Evolutionary conservation across 1,140 invertebrate genomes (phyloP), one percentile per base, ranked within the genome.

Genomic region (Conus betulinus): DNA sequence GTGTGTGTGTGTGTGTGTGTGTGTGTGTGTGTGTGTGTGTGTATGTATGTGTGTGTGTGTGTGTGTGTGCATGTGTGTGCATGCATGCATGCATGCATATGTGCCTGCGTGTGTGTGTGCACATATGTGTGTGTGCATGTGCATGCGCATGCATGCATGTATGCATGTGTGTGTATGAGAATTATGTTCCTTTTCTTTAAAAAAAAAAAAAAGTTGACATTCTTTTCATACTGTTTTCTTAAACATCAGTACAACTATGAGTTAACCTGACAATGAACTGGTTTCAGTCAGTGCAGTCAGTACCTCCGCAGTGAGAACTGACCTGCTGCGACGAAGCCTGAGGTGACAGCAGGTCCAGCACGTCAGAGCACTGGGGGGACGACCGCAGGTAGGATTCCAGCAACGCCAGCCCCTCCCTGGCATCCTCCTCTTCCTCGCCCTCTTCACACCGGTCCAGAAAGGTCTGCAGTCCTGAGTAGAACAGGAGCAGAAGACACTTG

Each of bases 361-460:
- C 82, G 27, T 84, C 82, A 6, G 82, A 60, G n/a, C 82, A 84
- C 82, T 63, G 55, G 60, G 82, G 82, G 20, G 82, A 84, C 8
- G 53, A 63, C 25, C 25, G 60, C 23, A 60, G 57, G 57, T 84
- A 84, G 53, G 82, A n/a, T 0, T 84, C 82, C 82, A 84, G n/a
- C 53, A 84, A 23, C 7, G 20, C 23, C 5, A 84, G 82, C 5
- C 82, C 51, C 13, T 60, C 20, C 17, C 20, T 25, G 15, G 15
- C 25, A 10, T 83, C 52, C 3, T 67, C 82, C 53, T 63, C 55
- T 2, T 25, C 53, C 1, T 57, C 81, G 39, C 39, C 39, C 5
- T 63, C 82, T 57, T 13, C 82, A 63, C 23, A 25, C 53, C 39
- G 7, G 10, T 60, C 55, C 23, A 84, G 57, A 51, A 84, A 84